Conservation (phyloP, 1,140 invertebrate genomes). For the Drosophila pachea region DNA sequence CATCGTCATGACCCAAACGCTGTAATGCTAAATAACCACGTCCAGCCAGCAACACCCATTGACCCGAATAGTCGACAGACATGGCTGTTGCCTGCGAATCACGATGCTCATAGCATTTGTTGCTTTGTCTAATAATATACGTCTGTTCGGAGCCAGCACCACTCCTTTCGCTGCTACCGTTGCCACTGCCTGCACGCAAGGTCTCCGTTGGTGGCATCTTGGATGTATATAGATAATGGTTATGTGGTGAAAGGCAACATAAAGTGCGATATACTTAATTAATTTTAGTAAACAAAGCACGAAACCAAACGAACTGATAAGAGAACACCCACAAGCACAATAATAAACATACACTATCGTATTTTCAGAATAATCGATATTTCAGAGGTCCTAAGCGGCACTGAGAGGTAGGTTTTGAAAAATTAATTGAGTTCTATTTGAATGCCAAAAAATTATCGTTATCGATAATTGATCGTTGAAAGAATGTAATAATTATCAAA, state of each 20-base stretch:
- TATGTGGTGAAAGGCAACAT: constrained; percentile 30
- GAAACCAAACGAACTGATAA: constrained; percentile 43
- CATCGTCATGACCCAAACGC: constrained; percentile 84
- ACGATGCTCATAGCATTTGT: constrained; percentile 72
- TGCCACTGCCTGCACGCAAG: constrained; percentile 48
- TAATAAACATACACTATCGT: constrained; percentile 35
- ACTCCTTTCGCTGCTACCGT: constrained; percentile 29
- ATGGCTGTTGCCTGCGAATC: constrained; percentile 92
- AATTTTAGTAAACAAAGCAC: constrained; percentile 31
- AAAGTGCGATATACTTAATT: constrained; percentile 33
- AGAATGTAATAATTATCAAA: too few relatives aligned
- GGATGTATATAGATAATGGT: constrained; percentile 1
- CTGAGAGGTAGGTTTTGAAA: too few relatives aligned
- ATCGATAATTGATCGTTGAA: too few relatives aligned
- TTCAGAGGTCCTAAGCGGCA: constrained; percentile 17
- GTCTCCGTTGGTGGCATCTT: constrained; percentile 67
- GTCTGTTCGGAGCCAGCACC: constrained; percentile 52
- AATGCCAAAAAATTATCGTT: too few relatives aligned
- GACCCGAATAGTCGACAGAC: constrained; percentile 92
- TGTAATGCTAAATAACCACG: constrained; percentile 87
- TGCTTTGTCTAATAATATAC: constrained; percentile 69
- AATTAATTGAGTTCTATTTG: not conserved
- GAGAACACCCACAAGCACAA: constrained; percentile 30
- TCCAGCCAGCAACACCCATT: constrained; percentile 90
- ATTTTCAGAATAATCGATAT: too few relatives aligned